These are phyloP conservation scores for Mythimna ferrago DNA, from an alignment of 2,888 invertebrate species.

Conservation along the genomic window DNA sequence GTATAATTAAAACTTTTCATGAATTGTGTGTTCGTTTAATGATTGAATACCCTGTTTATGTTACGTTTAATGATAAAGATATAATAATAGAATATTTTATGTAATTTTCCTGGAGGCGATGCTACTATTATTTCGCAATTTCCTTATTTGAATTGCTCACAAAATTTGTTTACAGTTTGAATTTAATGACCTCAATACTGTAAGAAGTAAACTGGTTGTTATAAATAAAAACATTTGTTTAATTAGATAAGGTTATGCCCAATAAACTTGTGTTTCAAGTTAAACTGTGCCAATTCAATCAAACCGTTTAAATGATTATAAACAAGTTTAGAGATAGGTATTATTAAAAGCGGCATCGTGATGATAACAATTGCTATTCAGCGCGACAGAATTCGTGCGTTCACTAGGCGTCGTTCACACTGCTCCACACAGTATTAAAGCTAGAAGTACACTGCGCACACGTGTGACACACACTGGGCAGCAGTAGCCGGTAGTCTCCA, in stretches of 20 bases:
- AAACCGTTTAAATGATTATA: constrained; percentile 12
- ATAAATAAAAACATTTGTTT: too few relatives aligned
- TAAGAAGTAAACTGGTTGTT: constrained; percentile 16
- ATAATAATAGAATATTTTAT: too few relatives aligned
- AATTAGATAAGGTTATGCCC: too few relatives aligned
- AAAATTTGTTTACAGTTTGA: constrained; percentile 11
- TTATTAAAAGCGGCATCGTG: background rate
- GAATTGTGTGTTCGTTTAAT: constrained; percentile 6
- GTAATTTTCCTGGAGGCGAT: too few relatives aligned
- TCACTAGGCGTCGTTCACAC: background rate
- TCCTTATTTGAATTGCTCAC: background rate
- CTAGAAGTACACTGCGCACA: too few relatives aligned
- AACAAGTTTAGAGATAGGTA: constrained; percentile 15
- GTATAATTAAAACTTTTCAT: constrained; percentile 7
- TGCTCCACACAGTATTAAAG: background rate
- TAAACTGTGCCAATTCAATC: constrained; percentile 29
- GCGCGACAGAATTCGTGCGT: background rate
- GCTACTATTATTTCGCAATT: background rate
- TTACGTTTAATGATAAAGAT: background rate
- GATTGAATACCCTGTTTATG: background rate
- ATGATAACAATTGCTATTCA: constrained; percentile 9
- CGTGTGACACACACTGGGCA: too few relatives aligned
- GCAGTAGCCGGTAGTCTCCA: too few relatives aligned
- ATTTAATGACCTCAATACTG: constrained; percentile 2
- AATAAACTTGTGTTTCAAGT: constrained; percentile 22